Evolutionary conservation across 2,888 invertebrate species (phyloP), one percentile per base, ranked within the genome.

Genomic region (Protophormia terraenovae): DNA sequence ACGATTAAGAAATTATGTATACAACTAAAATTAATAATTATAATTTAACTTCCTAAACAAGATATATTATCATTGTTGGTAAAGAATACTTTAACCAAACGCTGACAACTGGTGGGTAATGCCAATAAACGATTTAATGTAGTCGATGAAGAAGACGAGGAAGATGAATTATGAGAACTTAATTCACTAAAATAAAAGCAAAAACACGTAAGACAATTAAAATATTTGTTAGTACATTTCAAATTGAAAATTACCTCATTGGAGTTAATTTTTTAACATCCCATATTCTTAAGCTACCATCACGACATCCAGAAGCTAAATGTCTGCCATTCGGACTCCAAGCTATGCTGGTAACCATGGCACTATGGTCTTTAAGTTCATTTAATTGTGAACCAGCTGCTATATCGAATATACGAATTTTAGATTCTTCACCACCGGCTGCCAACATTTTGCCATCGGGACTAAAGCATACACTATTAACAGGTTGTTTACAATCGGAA

Each of bases 371-470:
- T 87, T 94, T 93, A 1, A 95, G 92, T 89, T 95, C 95, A 71
- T 93, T 93, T 1, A 95, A 87, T 83, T 94, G 92, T 72, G 94
- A 93, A 0, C 95, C 95, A 29, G 94, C 93, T 2, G 94, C 93
- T 83, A 96, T 90, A 90, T 96, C 96, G 94, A 96, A 96, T 64
- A 96, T 93, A 85, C 94, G 93, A 24, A 96, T 93, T 87, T 94
- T 93, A 27, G 94, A 93, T 89, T 96, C 96, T 87, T 95, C 96
- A 55, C 95, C 97, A 45, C 96, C 97, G 87, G 96, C 96, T 12
- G 97, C 97, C 75, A 98, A 93, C 91, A 95, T 95, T 89, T 96
- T 95, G 58, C 98, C 98, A 89, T 96, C 95, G 0, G 97, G 96
- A 90, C 97, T 96, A 93, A 98, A 98, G 27, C 96, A 95, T 78